Conservation (phyloP, 2,888 invertebrate species). For the Drosophila monieri region DNA sequence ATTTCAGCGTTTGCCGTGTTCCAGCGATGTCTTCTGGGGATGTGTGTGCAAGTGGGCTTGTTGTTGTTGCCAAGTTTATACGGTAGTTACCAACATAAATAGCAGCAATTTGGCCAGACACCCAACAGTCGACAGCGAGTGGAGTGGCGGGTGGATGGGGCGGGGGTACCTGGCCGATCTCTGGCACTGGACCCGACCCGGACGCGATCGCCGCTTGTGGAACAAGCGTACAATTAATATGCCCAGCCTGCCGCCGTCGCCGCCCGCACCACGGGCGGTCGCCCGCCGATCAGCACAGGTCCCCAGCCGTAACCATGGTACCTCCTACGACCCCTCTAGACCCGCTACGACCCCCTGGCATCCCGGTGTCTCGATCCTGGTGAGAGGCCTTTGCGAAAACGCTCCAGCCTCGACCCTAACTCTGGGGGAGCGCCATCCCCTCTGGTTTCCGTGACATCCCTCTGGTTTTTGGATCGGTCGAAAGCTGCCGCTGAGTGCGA, state of each 20-base stretch:
- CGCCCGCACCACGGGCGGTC: constrained; percentile 70
- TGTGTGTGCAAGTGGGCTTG: constrained; percentile 26
- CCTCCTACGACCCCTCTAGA: constrained; percentile 17
- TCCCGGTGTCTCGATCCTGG: constrained; percentile 40
- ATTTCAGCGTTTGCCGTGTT: constrained; percentile 83
- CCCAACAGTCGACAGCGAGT: constrained; percentile 31
- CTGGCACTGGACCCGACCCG: constrained; percentile 35
- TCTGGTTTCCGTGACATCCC: constrained; percentile 9
- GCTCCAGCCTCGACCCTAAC: constrained; percentile 12
- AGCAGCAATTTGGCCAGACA: constrained; percentile 83
- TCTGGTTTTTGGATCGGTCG: constrained; percentile 16
- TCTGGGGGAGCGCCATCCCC: constrained; percentile 15
- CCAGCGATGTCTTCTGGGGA: constrained; percentile 38
- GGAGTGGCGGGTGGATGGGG: not conserved
- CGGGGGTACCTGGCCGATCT: constrained; percentile 17
- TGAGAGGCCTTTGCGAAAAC: constrained; percentile 34
- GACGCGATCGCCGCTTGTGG: constrained; percentile 55
- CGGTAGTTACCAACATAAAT: constrained; percentile 84
- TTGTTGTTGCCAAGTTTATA: constrained; percentile 80
- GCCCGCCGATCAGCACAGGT: constrained; percentile 46
- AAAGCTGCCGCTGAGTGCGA: constrained; percentile 60
- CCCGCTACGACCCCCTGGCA: not conserved
- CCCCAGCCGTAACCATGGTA: constrained; percentile 23
- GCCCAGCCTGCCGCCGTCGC: constrained; percentile 61
- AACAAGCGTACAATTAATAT: constrained; percentile 78